A percentile compares a stretch with the other conserved stretches of the same genome.
These are phyloP conservation scores for Blennius ocellaris DNA, from an alignment of 2,113 vertebrate species.

Conservation along the genomic window DNA sequence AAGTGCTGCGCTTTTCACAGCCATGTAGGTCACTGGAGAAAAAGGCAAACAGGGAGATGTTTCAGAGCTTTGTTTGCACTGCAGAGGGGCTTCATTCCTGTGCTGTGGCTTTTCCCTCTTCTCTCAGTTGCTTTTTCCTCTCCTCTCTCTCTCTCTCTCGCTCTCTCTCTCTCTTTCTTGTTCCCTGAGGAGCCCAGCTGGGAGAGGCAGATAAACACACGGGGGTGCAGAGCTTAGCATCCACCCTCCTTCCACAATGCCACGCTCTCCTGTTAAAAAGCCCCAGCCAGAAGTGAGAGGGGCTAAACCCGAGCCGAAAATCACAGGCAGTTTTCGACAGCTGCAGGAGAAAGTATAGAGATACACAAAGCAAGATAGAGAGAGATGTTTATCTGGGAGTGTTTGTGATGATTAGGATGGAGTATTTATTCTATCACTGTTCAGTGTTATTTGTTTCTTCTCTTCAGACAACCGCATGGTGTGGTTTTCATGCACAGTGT, in stretches of 20 bases:
- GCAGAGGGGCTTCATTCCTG: constrained; percentile 43
- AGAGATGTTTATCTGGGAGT: constrained; percentile 55
- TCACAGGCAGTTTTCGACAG: constrained; percentile 61
- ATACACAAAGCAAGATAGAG: neutral
- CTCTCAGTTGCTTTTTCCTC: constrained; percentile 4
- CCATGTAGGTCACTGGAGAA: constrained; percentile 52
- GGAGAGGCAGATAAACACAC: constrained; percentile 83
- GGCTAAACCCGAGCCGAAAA: constrained; percentile 66
- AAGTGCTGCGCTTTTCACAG: neutral
- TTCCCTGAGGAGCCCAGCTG: constrained; percentile 82
- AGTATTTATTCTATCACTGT: constrained; percentile 42
- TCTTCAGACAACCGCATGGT: constrained; percentile 6
- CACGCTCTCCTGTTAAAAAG: constrained; percentile 75
- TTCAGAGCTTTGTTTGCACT: constrained; percentile 53
- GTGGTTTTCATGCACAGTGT: constrained; percentile 10
- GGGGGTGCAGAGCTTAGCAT: constrained; percentile 67
- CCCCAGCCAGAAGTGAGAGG: constrained; percentile 66
- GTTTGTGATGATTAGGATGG: constrained; percentile 47
- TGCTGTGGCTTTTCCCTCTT: constrained; percentile 35
- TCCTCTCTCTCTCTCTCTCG: constrained; percentile 14
- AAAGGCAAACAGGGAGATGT: constrained; percentile 30
- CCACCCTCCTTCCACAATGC: constrained; percentile 70
- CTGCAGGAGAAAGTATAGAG: constrained; percentile 38
- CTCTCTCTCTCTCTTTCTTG: constrained; percentile 52
- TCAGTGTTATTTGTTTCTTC: constrained; percentile 35